Conservation (phyloP, 2,888 invertebrate species). For the Oconnorella tubifera region DNA sequence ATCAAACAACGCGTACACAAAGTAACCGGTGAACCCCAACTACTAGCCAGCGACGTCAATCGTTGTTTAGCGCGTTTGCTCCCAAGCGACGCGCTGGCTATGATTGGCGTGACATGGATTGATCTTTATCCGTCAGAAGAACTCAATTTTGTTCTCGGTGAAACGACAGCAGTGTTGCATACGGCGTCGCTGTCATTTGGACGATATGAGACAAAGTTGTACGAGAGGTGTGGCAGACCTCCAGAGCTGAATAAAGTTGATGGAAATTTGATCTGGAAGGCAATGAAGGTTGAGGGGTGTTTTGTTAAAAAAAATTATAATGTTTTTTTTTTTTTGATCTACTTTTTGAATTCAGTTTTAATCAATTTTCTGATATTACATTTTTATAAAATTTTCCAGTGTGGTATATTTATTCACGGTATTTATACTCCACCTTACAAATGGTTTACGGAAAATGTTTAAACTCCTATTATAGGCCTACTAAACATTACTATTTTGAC, state of each 20-base stretch:
- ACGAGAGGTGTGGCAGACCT: conserved; percentile 33
- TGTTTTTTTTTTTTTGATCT: too few relatives aligned
- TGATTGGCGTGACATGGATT: conserved; percentile 50
- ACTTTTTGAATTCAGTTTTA: too few relatives aligned
- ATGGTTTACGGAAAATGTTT: too few relatives aligned
- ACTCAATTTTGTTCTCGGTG: conserved; percentile 51
- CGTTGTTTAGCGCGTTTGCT: conserved; percentile 36
- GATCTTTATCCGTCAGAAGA: conserved; percentile 50
- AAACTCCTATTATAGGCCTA: too few relatives aligned
- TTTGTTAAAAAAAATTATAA: too few relatives aligned
- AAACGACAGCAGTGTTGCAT: conserved; percentile 40
- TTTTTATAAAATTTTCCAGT: too few relatives aligned
- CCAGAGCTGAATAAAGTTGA: conserved; percentile 38
- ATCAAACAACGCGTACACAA: conserved; percentile 38
- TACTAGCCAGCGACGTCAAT: conserved; percentile 43
- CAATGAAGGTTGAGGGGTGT: conserved; percentile 48
- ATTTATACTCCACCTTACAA: too few relatives aligned
- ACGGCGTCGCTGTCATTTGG: conserved; percentile 50
- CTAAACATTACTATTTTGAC: too few relatives aligned
- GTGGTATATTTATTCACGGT: too few relatives aligned
- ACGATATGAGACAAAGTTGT: conserved; percentile 44
- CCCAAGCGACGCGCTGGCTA: conserved; percentile 44
- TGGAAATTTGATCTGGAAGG: conserved; percentile 44
- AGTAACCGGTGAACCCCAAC: conserved; percentile 43
- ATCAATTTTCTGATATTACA: too few relatives aligned